Percentiles rank a stretch among this genome's conserved stretches.
phyloP scores from a whole-genome alignment of 1,140 invertebrate species.

The Ctenoplectra terminalis region DNA sequence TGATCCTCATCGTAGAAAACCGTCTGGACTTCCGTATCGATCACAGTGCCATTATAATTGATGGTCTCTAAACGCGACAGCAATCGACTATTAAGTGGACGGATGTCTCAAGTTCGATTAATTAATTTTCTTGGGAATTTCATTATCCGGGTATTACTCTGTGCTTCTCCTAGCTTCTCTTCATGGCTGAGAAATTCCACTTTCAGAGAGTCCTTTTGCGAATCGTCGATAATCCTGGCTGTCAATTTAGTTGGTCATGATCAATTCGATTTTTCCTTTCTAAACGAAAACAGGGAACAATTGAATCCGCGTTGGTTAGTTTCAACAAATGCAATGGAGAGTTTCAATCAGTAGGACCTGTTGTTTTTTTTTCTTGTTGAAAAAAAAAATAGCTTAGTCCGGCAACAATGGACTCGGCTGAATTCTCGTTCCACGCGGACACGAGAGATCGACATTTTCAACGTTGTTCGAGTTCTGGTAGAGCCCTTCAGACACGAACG shows the following conservation, averaged over 20 bases:
- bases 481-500: not conserved
- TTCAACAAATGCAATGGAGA: not conserved
- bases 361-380: not conserved
- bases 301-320: too few species aligned
- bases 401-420: not conserved
- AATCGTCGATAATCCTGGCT: not conserved
- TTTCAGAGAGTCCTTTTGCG: not conserved
- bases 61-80: slow-evolving; percentile 15
- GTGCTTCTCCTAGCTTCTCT: not conserved
- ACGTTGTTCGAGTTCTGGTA: not conserved
- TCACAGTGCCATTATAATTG: slow-evolving; percentile 14
- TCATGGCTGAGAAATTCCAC: not conserved
- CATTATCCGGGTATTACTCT: slow-evolving; percentile 36
- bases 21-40: slow-evolving; percentile 15
- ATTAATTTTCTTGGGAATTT: slow-evolving; percentile 66
- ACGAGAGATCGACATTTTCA: not conserved
- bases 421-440: too few species aligned
- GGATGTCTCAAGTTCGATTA: slow-evolving; percentile 57
- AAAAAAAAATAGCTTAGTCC: not conserved
- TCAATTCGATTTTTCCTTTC: not conserved
- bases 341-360: not conserved
- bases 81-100: slow-evolving; percentile 30
- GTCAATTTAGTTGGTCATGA: not conserved
- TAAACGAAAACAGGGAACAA: not conserved
- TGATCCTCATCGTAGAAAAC: not conserved